Percentiles rank a stretch among this genome's conserved stretches.
These are phyloP conservation scores for Seriola aureovittata DNA, from an alignment of 2,113 vertebrate species.

Conservation along the genomic window DNA sequence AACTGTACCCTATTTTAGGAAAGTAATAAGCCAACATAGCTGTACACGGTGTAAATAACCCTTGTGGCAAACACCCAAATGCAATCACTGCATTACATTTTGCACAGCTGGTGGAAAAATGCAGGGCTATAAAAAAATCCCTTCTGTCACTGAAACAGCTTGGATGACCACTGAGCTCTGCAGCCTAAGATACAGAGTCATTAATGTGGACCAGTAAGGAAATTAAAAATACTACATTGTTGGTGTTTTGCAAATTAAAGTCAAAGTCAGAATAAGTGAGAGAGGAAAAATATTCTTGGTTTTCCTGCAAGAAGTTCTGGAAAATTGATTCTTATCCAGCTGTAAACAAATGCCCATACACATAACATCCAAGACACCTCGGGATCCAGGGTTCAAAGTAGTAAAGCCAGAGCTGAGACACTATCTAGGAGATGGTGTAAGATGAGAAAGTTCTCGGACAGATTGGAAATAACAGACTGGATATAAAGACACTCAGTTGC, in stretches of 20 bases:
- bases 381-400: slow-evolving; percentile 44
- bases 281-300: not conserved
- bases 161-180: slow-evolving; percentile 44
- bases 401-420: slow-evolving; percentile 4
- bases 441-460: slow-evolving; percentile 48
- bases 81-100: slow-evolving; percentile 66
- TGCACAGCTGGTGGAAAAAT: slow-evolving; percentile 76
- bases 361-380: slow-evolving; percentile 2
- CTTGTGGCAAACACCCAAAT: slow-evolving; percentile 61
- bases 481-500: slow-evolving; percentile 32
- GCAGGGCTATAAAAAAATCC: slow-evolving; percentile 56
- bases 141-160: slow-evolving; percentile 50
- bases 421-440: slow-evolving; percentile 56
- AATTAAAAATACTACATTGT: slow-evolving; percentile 11
- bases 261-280: not conserved
- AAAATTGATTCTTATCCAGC: slow-evolving; percentile 19
- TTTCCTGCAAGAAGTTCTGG: not conserved
- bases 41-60: slow-evolving; percentile 61
- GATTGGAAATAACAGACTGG: slow-evolving; percentile 51
- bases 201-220: slow-evolving; percentile 9
- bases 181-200: slow-evolving; percentile 5
- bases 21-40: slow-evolving; percentile 41
- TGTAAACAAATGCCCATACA: slow-evolving; percentile 21
- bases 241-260: slow-evolving; percentile 5
- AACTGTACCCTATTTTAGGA: slow-evolving; percentile 61